These are phyloP conservation scores for Callocephalon fimbriatum DNA, from an alignment of 2,113 vertebrate genomes.

Conservation along the genomic window DNA sequence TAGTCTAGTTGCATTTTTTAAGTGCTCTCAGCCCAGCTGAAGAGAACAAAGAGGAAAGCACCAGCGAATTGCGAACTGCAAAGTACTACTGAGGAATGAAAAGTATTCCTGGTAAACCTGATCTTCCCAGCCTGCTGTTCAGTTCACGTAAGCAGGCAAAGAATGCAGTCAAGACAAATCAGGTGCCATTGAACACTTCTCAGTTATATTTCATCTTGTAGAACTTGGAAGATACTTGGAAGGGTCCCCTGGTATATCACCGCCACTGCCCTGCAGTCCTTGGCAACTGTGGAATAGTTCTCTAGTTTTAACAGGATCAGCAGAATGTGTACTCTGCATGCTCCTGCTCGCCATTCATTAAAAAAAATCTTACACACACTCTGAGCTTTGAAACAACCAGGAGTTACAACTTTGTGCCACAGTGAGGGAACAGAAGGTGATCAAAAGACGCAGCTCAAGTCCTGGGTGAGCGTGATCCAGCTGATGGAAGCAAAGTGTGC, in stretches of 20 bases:
- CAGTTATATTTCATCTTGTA: background rate
- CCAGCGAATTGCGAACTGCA: background rate
- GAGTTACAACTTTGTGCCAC: background rate
- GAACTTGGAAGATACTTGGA: background rate
- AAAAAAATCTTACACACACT: background rate
- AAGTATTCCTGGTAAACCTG: background rate
- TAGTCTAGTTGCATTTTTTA: background rate
- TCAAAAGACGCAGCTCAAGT: rapidly evolving
- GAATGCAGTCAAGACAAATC: background rate
- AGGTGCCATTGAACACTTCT: background rate
- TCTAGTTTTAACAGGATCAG: background rate
- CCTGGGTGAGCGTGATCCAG: background rate
- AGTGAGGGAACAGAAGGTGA: background rate
- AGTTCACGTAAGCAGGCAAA: background rate
- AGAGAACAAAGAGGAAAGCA: background rate
- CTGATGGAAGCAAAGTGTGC: background rate
- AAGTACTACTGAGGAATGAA: background rate
- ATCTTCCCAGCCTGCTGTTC: background rate
- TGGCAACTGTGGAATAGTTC: background rate
- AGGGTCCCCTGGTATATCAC: rapidly evolving
- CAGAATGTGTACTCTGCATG: background rate
- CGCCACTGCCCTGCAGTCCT: background rate
- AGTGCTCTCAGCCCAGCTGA: background rate
- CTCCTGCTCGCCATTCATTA: background rate
- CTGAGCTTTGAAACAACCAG: background rate